Conservation (phyloP, 2,113 vertebrate species). For the Morone chrysops region DNA sequence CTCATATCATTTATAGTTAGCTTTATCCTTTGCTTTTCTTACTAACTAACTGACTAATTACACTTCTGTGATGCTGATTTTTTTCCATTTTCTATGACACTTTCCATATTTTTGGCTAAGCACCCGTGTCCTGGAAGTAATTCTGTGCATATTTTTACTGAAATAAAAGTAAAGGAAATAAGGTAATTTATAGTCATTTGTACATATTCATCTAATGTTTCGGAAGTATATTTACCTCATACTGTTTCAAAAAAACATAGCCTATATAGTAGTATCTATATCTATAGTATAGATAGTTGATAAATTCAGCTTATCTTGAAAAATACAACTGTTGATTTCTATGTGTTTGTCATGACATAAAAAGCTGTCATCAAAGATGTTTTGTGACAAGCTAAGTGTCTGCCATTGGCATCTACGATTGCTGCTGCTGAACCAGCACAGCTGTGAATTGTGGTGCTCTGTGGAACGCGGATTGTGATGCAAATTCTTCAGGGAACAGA, state of each 20-base stretch:
- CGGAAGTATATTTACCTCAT: not conserved
- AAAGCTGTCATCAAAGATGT: conserved; percentile 35
- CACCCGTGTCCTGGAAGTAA: not conserved
- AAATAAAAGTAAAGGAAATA: not conserved
- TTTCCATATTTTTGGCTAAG: not conserved
- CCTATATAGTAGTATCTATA: too few species aligned
- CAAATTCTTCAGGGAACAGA: conserved; percentile 53
- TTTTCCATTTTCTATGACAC: not conserved
- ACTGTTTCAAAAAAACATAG: not conserved
- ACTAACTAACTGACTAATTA: not conserved
- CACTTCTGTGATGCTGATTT: not conserved
- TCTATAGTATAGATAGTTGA: too few species aligned
- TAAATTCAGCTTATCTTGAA: not conserved
- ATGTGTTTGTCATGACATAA: conserved; percentile 1
- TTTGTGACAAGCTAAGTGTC: conserved; percentile 31
- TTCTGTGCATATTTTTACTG: not conserved
- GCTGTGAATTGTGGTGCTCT: conserved; percentile 34
- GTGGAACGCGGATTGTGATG: conserved; percentile 30
- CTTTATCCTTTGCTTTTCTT: not conserved
- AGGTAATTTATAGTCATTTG: too few species aligned
- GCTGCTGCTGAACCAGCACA: conserved; percentile 37
- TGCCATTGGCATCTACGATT: conserved; percentile 17
- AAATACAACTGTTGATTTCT: not conserved
- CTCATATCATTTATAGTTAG: not conserved
- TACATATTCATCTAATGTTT: not conserved